Conservation (phyloP, 2,888 invertebrate species). For the Athalia rosae region DNA sequence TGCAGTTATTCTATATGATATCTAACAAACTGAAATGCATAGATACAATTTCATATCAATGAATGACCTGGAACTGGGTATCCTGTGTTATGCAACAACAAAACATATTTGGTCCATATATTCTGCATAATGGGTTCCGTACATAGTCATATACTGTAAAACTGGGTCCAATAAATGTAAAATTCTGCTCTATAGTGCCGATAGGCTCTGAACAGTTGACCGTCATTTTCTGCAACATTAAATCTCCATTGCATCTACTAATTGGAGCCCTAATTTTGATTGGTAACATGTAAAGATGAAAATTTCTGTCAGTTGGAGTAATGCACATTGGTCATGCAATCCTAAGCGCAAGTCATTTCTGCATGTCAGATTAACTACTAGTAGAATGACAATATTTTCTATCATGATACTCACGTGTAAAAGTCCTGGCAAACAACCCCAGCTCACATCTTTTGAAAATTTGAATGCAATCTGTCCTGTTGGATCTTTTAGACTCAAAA, state of each 20-base stretch:
- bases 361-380: too few species aligned
- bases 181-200: constrained; percentile 83
- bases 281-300: background rate
- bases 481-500: constrained; percentile 87
- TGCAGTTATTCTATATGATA: background rate
- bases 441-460: constrained; percentile 72
- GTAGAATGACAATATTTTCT: too few species aligned
- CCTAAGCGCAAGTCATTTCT: background rate
- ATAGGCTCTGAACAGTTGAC: constrained; percentile 76
- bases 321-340: background rate
- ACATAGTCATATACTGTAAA: constrained; percentile 82
- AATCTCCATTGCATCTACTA: background rate
- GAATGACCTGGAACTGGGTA: constrained; percentile 78
- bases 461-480: constrained; percentile 89
- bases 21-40: background rate
- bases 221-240: constrained; percentile 58
- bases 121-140: constrained; percentile 79
- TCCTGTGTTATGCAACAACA: constrained; percentile 79
- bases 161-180: constrained; percentile 80
- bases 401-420: constrained; percentile 58
- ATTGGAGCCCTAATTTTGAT: constrained; percentile 10
- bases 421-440: constrained; percentile 60
- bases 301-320: background rate
- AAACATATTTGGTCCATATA: constrained; percentile 84
- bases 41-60: constrained; percentile 10